Conservation (phyloP, 1,140 invertebrate genomes). For the Pomacea maculata region DNA sequence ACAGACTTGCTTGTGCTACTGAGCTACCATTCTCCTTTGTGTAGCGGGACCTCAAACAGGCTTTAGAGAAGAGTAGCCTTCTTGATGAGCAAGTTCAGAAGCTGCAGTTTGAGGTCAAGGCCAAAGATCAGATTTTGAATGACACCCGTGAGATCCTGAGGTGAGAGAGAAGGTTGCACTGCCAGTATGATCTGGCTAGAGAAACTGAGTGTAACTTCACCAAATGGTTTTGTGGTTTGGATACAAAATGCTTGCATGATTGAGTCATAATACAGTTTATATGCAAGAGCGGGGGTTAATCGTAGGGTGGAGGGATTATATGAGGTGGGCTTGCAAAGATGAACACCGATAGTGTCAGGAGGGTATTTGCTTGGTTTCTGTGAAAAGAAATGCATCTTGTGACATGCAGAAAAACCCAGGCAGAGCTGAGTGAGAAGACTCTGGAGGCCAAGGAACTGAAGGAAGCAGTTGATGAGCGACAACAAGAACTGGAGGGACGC, state of each 20-base stretch:
- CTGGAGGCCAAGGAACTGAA: conserved; percentile 35
- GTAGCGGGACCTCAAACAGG: conserved; percentile 32
- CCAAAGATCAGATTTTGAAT: conserved; percentile 49
- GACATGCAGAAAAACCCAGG: conserved; percentile 45
- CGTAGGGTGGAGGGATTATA: too few species aligned
- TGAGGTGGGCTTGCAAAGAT: too few species aligned
- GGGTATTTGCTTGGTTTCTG: too few species aligned
- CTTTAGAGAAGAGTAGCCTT: conserved; percentile 26
- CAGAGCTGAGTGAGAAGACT: conserved; percentile 45
- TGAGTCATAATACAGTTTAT: too few species aligned
- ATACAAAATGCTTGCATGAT: too few species aligned
- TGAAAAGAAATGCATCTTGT: not conserved
- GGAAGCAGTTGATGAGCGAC: conserved; percentile 42
- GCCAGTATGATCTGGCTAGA: too few species aligned
- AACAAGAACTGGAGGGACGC: conserved; percentile 47
- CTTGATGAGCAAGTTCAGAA: conserved; percentile 40
- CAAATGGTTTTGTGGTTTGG: too few species aligned
- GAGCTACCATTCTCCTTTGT: not conserved
- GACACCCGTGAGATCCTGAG: conserved; percentile 47
- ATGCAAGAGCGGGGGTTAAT: too few species aligned
- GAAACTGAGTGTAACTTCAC: too few species aligned
- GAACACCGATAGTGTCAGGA: too few species aligned
- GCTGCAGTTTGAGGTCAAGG: conserved; percentile 42
- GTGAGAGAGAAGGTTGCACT: conserved; percentile 13
- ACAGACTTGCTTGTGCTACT: too few species aligned